Conservation (phyloP, 2,888 invertebrate species). For the Polietes domitor region DNA sequence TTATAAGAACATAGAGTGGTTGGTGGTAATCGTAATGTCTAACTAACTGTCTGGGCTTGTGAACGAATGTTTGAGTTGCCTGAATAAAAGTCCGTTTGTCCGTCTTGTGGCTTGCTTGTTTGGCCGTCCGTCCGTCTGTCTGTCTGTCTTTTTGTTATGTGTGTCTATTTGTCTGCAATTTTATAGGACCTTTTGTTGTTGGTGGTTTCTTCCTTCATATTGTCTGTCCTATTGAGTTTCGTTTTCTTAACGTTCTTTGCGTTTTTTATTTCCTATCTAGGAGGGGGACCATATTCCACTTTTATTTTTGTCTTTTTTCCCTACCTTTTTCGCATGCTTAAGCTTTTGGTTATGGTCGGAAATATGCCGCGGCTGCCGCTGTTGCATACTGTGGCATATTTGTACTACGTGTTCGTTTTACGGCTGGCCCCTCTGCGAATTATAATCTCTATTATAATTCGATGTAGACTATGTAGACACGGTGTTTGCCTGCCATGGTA, state of each 20-base stretch:
- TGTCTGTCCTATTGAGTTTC: slow-evolving; percentile 46
- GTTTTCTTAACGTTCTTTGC: slow-evolving; percentile 33
- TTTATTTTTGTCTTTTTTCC: slow-evolving; percentile 33
- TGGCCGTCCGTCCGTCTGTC: slow-evolving; percentile 6
- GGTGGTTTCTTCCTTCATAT: background rate
- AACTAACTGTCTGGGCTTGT: slow-evolving; percentile 60
- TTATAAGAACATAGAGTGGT: slow-evolving; percentile 49
- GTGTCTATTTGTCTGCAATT: background rate
- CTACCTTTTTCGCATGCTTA: slow-evolving; percentile 62
- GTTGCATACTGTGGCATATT: slow-evolving; percentile 58
- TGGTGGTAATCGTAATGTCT: slow-evolving; percentile 60
- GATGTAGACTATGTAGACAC: slow-evolving; percentile 37
- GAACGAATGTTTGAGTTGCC: slow-evolving; percentile 1
- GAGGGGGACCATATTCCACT: slow-evolving; percentile 32
- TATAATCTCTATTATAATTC: slow-evolving; percentile 65
- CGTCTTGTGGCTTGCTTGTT: background rate
- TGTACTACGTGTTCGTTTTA: slow-evolving; percentile 63
- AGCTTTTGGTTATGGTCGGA: slow-evolving; percentile 53
- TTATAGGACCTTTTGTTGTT: background rate
- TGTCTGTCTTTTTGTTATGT: slow-evolving; percentile 1
- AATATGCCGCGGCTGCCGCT: slow-evolving; percentile 46
- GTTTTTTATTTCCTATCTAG: slow-evolving; percentile 38
- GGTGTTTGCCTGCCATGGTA: background rate
- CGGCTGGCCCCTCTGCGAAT: slow-evolving; percentile 60
- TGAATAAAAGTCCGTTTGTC: slow-evolving; percentile 30